Conservation (phyloP, 2,797 vertebrate genomes). For the Odontamblyopus rebecca region DNA sequence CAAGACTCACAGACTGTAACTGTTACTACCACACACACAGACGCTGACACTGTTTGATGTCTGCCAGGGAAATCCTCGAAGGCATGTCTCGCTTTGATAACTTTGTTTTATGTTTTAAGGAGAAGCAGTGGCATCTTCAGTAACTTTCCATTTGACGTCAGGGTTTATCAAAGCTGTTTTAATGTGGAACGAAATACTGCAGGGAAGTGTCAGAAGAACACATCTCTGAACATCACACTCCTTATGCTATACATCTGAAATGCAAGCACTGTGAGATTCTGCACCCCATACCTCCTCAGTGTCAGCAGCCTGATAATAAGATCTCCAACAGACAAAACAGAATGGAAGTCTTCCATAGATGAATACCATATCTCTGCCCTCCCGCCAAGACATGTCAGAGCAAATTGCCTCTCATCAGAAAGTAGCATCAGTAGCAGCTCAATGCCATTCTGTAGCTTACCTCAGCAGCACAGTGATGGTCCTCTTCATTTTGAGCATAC, state of each 20-base stretch:
- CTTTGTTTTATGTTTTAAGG: conserved; percentile 18
- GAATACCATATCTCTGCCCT: conserved; percentile 22
- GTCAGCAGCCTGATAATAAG: conserved; percentile 26
- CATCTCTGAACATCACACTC: background rate
- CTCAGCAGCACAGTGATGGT: conserved; percentile 28
- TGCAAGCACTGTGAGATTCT: background rate
- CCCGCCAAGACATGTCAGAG: conserved; percentile 21
- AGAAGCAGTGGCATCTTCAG: conserved; percentile 19
- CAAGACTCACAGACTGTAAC: conserved; percentile 18
- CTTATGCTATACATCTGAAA: background rate
- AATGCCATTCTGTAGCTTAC: conserved; percentile 7
- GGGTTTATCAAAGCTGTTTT: conserved; percentile 35
- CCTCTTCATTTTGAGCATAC: background rate
- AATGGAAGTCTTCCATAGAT: conserved; percentile 21
- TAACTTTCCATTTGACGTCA: conserved; percentile 38
- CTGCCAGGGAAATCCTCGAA: conserved; percentile 43
- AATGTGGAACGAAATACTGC: conserved; percentile 15
- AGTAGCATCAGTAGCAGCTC: conserved; percentile 14
- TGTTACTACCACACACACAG: conserved; percentile 22
- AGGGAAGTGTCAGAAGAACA: conserved; percentile 18
- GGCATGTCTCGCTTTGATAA: conserved; percentile 37
- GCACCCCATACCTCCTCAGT: conserved; percentile 9
- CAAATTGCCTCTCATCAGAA: conserved; percentile 35
- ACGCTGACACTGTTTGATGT: conserved; percentile 29
- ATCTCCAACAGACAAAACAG: conserved; percentile 23